Evolutionary conservation across 2,888 invertebrate genomes (phyloP), one percentile per base, ranked within the genome.

Genomic region (Hirtodrosophila cameraria): DNA sequence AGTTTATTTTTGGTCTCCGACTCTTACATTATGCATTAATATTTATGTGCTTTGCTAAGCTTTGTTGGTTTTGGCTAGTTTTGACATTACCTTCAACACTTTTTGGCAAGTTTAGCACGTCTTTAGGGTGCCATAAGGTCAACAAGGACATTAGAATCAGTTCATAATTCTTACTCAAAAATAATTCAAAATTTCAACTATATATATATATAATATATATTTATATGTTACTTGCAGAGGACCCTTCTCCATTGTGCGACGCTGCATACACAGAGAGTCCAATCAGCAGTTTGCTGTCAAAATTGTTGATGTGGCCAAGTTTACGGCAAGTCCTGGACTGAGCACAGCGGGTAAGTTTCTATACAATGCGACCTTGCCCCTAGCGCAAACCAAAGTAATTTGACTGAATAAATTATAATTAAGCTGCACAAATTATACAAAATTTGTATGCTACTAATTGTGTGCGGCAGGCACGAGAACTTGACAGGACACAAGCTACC

Each of bases 231-330:
- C n/a, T n/a, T 46, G 41, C 92, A 97, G 97, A 93, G 98, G 98
- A 79, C 98, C 98, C 88, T 98, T 98, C 93, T 98, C 98, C 90
- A 94, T 98, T 90, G 98, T 99, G 55, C 94, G 97, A 78, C 94
- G 98, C 92, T 99, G 99, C 92, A 95, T 98, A 82, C 98, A 98
- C 91, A 94, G 97, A 64, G 97, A 97, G 91, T 97, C 97, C 9
- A 96, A 94, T 50, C 97, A 97, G 91, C 97, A 97, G 90, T 99
- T 98, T 93, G 99, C 99, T 58, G 99, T 99, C 81, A 99, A 99
- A 93, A 97, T 99, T 88, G 97, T 99, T 76, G 99, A 99, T 92
- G 98, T 99, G 53, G 97, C 97, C 79, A 97, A 98, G 90, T 99
- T 99, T 91, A 97, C 98, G 73, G 97, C 98, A 49, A 97, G 97